Percentiles rank a stretch among this genome's conserved stretches.
These are phyloP conservation scores for Macquaria ambigua DNA, from an alignment of 2,113 vertebrate genomes.

Conservation along the genomic window DNA sequence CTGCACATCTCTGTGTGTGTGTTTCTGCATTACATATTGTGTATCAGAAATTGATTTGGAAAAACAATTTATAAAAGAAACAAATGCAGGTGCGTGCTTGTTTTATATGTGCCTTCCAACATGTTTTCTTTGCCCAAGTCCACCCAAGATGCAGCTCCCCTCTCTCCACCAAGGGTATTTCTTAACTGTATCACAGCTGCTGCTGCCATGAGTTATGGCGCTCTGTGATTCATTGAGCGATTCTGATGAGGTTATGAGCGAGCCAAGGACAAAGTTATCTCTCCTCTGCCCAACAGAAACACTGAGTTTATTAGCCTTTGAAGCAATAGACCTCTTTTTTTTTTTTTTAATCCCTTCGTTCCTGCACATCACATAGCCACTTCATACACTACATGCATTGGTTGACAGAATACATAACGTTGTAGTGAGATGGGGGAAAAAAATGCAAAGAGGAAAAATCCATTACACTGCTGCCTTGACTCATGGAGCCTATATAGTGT, in stretches of 20 bases:
- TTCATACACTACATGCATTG: constrained; percentile 49
- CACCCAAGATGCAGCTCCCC: constrained; percentile 36
- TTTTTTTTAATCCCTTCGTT: too few species aligned
- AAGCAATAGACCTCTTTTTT: constrained; percentile 50
- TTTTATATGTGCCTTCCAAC: constrained; percentile 23
- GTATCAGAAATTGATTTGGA: background rate
- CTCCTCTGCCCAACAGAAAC: constrained; percentile 76
- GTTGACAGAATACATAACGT: constrained; percentile 53
- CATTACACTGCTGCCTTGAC: constrained; percentile 73
- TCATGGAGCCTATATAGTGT: constrained; percentile 65
- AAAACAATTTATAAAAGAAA: constrained; percentile 20
- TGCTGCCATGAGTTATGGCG: constrained; percentile 73
- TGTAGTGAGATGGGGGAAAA: constrained; percentile 26
- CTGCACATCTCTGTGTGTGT: background rate
- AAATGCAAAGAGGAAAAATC: constrained; percentile 66
- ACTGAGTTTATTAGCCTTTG: constrained; percentile 78
- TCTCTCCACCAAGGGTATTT: constrained; percentile 65
- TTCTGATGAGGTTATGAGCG: constrained; percentile 82
- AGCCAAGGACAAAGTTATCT: constrained; percentile 83
- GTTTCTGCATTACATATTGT: constrained; percentile 6
- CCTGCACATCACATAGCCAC: constrained; percentile 40
- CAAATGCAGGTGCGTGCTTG: constrained; percentile 20
- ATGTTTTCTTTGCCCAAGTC: constrained; percentile 46
- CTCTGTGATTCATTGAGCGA: constrained; percentile 79
- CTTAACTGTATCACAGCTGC: constrained; percentile 76